Evolutionary conservation across 2,113 vertebrate genomes (phyloP), one percentile per base, ranked within the genome.

Genomic region (Limanda limanda): DNA sequence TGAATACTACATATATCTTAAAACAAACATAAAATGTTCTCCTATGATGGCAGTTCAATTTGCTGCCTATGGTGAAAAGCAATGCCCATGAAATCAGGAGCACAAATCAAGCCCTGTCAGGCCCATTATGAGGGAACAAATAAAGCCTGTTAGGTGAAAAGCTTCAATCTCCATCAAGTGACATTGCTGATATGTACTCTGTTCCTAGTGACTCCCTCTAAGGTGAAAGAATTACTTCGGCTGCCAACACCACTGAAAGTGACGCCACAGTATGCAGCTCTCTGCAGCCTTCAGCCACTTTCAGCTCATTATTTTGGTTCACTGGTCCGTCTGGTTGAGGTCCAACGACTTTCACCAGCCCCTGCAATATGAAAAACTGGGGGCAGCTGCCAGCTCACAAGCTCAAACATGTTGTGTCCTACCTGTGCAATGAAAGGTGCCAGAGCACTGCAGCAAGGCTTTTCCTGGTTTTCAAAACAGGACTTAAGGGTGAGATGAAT

Each of bases 291-390:
- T 81, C 77, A 76, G 80, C 68, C 77, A 69, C 72, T 81, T 84
- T 80, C 76, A 84, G 71, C 79, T 87, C 84, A 87, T 91, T 91
- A 89, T 81, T 85, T 88, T 87, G 86, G 84, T 85, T 87, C 87
- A 89, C 63, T 86, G 84, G 84, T 82, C 84, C 76, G 40, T 85
- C 80, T 87, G 88, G 88, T 86, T 84, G 68, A 76, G 88, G 61
- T 83, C 86, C 84, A 80, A 48, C 3, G 25, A 64, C 76, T 86
- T 68, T 75, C 48, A 72, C 59, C 74, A 77, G 73, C 74, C 45
- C 10, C 66, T 77, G 83, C 66, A 77, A 21, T 9, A n/a, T 8
- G 55, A 74, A 31, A 76, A 77, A 69, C 62, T 58, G 70, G 56
- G 63, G 45, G 79, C 74, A 71, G 59, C 77, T 71, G 70, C 86